Evolutionary conservation across 1,140 invertebrate species (phyloP).

Genomic region (Penaeus chinensis): DNA sequence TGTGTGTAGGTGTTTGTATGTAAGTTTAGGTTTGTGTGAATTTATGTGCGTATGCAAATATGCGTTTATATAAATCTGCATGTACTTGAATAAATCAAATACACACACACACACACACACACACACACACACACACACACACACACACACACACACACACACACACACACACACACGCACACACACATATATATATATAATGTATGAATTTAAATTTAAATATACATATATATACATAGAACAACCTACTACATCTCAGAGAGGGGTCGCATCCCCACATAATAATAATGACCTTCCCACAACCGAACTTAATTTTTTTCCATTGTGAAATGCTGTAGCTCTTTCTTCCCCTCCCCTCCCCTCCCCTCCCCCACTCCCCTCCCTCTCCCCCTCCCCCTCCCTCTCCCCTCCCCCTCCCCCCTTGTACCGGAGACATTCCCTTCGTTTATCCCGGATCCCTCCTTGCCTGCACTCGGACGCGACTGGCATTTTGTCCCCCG

Average conservation of each 20-base stretch:
- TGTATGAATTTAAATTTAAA: too few relatives aligned
- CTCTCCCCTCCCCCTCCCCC: not conserved
- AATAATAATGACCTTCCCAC: conserved; percentile 1
- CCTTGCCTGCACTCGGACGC: too few relatives aligned
- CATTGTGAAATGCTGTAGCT: too few relatives aligned
- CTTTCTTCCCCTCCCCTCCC: not conserved
- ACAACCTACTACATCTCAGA: too few relatives aligned
- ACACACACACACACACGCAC: too few relatives aligned
- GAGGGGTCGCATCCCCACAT: too few relatives aligned
- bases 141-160: not conserved
- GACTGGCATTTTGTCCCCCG: too few relatives aligned
- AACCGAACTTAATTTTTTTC: not conserved
- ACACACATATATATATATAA: too few relatives aligned
- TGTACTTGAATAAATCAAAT: not conserved
- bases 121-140: not conserved
- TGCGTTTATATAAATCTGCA: conserved; percentile 10
- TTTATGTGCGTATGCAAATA: not conserved
- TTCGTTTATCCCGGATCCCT: too few relatives aligned
- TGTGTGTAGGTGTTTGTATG: not conserved
- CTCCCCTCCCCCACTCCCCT: not conserved
- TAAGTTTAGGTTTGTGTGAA: not conserved
- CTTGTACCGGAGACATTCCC: not conserved
- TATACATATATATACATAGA: too few relatives aligned
- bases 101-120: not conserved
- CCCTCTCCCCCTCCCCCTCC: not conserved